These are phyloP conservation scores for Hylyphantes graminicola DNA, from an alignment of 1,140 invertebrate genomes.

Conservation along the genomic window DNA sequence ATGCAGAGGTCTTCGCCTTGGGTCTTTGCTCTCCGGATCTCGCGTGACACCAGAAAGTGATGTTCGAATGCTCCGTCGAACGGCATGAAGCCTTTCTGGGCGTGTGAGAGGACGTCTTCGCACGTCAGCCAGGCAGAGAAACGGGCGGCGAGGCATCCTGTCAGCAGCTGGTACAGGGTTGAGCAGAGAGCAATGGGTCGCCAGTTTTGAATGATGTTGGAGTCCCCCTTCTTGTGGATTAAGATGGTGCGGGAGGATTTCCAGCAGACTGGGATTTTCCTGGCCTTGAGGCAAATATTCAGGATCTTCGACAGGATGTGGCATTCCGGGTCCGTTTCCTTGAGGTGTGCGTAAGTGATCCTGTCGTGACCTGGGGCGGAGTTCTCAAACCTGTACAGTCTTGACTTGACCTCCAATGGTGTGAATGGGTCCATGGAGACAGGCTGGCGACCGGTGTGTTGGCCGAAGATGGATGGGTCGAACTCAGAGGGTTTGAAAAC, in stretches of 20 bases:
- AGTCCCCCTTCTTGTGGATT: neutral
- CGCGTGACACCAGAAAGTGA: too few species aligned
- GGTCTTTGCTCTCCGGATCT: too few species aligned
- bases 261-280: neutral
- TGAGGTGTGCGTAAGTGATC: neutral
- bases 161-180: neutral
- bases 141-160: neutral
- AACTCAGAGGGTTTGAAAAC: too few species aligned
- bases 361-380: neutral
- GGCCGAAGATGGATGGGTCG: too few species aligned
- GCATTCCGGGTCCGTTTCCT: neutral
- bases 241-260: neutral
- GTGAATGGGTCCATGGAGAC: neutral
- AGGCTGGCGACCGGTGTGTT: too few species aligned
- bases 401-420: neutral
- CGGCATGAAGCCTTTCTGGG: too few species aligned
- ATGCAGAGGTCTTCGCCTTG: too few species aligned
- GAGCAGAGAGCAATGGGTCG: neutral
- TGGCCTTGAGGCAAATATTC: neutral
- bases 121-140: neutral
- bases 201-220: neutral
- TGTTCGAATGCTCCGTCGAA: too few species aligned
- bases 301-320: neutral
- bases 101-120: too few species aligned
- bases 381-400: neutral